A percentile compares a stretch with the other conserved stretches of the same genome.
phyloP scores from a whole-genome alignment of 1,140 invertebrate species.

The Acromyrmex echinatior region DNA sequence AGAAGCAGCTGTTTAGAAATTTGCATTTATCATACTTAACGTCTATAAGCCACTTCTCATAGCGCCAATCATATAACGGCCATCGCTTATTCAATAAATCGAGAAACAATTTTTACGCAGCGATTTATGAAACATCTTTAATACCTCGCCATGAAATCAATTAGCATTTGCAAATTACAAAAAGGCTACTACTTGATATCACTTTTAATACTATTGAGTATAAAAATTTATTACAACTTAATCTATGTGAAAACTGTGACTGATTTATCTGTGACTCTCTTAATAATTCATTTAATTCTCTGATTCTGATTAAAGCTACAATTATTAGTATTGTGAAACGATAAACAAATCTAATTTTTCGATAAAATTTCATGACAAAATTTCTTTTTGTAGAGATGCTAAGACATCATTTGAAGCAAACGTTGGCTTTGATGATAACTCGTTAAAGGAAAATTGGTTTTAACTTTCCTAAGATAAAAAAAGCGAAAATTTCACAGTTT shows the following conservation, averaged over 20 bases:
- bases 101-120: constrained; percentile 4
- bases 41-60: constrained; percentile 12
- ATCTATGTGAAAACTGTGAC: not conserved
- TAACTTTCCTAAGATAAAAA: not conserved
- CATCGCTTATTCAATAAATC: constrained; percentile 27
- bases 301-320: not conserved
- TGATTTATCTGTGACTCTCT: not conserved
- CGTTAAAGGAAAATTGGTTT: not conserved
- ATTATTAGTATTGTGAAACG: not conserved
- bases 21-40: constrained; percentile 54
- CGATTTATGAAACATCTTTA: constrained; percentile 27
- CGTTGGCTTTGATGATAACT: not conserved
- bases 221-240: not conserved
- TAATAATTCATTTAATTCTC: constrained; percentile 1
- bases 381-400: not conserved
- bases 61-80: constrained; percentile 24
- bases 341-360: not conserved
- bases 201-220: not conserved
- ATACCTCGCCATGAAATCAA: not conserved
- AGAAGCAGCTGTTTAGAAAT: constrained; percentile 41
- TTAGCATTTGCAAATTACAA: not conserved
- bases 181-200: not conserved
- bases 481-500: constrained; percentile 4
- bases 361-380: not conserved
- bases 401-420: not conserved